Evolutionary conservation across 2,113 vertebrate genomes (phyloP).

Genomic region (Cepphus grylle): DNA sequence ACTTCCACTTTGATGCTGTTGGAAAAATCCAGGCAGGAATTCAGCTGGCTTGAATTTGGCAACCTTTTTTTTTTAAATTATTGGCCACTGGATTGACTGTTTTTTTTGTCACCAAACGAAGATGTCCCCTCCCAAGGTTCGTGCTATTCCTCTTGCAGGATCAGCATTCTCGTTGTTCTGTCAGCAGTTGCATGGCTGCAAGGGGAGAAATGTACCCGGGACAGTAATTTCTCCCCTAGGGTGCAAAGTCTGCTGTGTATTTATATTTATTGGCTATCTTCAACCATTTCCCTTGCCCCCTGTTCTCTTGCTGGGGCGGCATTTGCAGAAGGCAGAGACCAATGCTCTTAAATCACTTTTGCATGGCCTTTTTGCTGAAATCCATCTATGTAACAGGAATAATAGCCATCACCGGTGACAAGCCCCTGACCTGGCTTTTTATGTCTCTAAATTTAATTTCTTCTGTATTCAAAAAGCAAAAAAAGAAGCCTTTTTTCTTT

Average conservation of each 20-base stretch:
- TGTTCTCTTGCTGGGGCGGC: not conserved
- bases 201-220: not conserved
- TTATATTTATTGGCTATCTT: not conserved
- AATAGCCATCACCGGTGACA: not conserved
- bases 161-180: not conserved
- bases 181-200: not conserved
- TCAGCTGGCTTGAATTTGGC: not conserved
- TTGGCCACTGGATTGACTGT: not conserved
- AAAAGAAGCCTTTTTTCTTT: not conserved
- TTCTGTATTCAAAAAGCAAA: not conserved
- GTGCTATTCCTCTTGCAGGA: not conserved
- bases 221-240: not conserved
- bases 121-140: not conserved
- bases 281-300: not conserved
- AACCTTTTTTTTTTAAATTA: not conserved
- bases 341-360: slow-evolving; percentile 14
- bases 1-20: not conserved
- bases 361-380: not conserved
- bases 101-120: not conserved
- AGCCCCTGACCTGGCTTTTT: slow-evolving; percentile 20
- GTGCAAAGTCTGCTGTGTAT: not conserved
- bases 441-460: not conserved
- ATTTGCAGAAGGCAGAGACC: not conserved
- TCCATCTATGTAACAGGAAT: not conserved
- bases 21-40: not conserved